Percentiles rank a stretch among this genome's conserved stretches.
These are phyloP conservation scores for Zygothrica quintamaculata DNA, from an alignment of 2,888 invertebrate genomes.

Conservation along the genomic window DNA sequence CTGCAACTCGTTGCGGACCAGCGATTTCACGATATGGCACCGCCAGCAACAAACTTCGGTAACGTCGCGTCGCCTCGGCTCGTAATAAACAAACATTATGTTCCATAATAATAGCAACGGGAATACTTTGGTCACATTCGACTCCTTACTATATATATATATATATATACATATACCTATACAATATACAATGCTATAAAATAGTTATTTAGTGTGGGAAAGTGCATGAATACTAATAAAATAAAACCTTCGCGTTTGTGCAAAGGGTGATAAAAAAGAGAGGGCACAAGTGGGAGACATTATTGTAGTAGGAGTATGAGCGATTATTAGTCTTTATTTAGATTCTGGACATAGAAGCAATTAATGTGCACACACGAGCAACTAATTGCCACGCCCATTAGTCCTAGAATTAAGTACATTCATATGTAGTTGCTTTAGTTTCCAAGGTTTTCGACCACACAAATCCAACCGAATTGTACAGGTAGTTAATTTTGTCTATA, in stretches of 20 bases:
- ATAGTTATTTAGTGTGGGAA: slow-evolving; percentile 53
- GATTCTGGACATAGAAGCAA: slow-evolving; percentile 43
- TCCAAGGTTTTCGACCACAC: no score
- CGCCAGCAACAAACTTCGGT: slow-evolving; percentile 36
- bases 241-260: slow-evolving; percentile 30
- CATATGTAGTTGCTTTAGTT: slow-evolving; percentile 1
- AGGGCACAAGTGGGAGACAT: no score
- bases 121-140: slow-evolving; percentile 10
- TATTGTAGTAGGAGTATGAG: slow-evolving; percentile 16
- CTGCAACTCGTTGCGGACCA: slow-evolving; percentile 65
- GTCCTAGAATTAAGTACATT: slow-evolving; percentile 15
- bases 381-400: slow-evolving; percentile 48
- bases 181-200: not conserved
- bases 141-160: slow-evolving; percentile 28
- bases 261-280: not conserved
- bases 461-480: no score
- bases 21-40: slow-evolving; percentile 68
- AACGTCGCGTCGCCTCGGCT: slow-evolving; percentile 14
- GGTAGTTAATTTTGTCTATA: no score
- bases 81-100: slow-evolving; percentile 64
- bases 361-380: slow-evolving; percentile 44
- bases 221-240: slow-evolving; percentile 23
- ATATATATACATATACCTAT: slow-evolving; percentile 3
- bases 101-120: slow-evolving; percentile 51
- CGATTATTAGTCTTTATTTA: slow-evolving; percentile 54